These are phyloP conservation scores for Coregonus clupeaformis DNA, from an alignment of 2,113 vertebrate genomes.

Conservation along the genomic window DNA sequence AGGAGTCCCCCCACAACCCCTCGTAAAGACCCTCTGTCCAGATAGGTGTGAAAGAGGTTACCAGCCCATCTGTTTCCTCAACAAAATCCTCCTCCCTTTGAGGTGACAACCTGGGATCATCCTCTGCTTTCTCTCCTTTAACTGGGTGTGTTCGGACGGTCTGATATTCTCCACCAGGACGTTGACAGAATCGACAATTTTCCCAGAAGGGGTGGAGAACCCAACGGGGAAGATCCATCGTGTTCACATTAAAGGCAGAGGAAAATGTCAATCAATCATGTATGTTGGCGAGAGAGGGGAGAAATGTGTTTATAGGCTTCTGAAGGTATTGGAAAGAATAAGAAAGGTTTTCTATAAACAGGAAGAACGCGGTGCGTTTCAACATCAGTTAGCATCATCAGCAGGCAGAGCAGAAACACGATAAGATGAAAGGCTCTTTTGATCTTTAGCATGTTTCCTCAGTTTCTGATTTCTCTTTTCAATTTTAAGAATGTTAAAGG, in stretches of 20 bases:
- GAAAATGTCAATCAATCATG: conserved; percentile 1
- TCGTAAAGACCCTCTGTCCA: conserved; percentile 42
- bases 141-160: background rate
- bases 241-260: conserved; percentile 3
- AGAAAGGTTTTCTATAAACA: conserved; percentile 18
- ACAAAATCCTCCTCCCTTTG: conserved; percentile 29
- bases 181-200: conserved; percentile 12
- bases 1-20: background rate
- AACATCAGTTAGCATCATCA: conserved; percentile 17
- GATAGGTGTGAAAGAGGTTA: conserved; percentile 63
- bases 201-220: background rate
- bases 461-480: conserved; percentile 19
- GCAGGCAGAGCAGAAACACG: conserved; percentile 28
- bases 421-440: conserved; percentile 21
- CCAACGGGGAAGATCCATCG: background rate
- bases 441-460: conserved; percentile 13
- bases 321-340: conserved; percentile 22
- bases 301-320: conserved; percentile 15
- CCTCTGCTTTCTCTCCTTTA: conserved; percentile 33
- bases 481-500: conserved; percentile 36
- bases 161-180: conserved; percentile 26
- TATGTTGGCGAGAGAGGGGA: conserved; percentile 1
- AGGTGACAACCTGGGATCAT: conserved; percentile 34
- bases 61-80: conserved; percentile 60
- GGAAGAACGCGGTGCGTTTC: background rate